Evolutionary conservation across 2,797 vertebrate species (phyloP), one percentile per base, ranked within the genome.

Genomic region (Phylloscopus collybita): DNA sequence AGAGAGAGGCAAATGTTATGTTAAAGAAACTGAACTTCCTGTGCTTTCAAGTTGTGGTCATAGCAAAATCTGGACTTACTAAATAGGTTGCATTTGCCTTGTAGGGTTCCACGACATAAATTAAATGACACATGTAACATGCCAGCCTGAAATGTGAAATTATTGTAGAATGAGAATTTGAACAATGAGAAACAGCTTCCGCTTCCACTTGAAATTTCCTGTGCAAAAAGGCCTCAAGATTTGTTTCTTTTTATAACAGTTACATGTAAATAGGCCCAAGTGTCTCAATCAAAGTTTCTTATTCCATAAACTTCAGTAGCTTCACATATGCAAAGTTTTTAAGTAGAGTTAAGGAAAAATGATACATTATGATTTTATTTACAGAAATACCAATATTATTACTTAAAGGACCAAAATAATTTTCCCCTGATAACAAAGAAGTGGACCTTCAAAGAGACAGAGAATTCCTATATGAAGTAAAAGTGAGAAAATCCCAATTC

Each of bases 181-280:
- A 96, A 96, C 96, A 97, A 98, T 97, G 94, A 97, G 91, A 98
- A 98, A 96, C 97, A 97, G 97, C 91, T 98, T 97, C 95, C 64
- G 25, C 59, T 93, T 91, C 75, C 72, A 95, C 59, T 82, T 94
- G 94, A 95, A 95, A 95, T 70, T 97, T 98, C 91, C 96, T 97
- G 73, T 88, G 38, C 85, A 72, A 90, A 96, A 96, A 70, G 51
- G 5, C 47, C 65, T 76, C 26, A 90, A 89, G 83, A 85, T 95
- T 96, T 95, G 47, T 71, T 92, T 94, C 80, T 90, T 90, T 93
- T 66, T 91, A 96, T 91, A 88, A 92, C 40, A 47, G 40, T 60
- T 73, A 80, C 54, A 70, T 10, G 6, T 49, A 94, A 95, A 89
- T 81, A 86, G 10, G 29, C 53, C 76, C 95, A 96, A 95, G 4